Base-by-base conservation (phyloP, 2,113 vertebrate genomes). In the Manacus vitellinus region DNA sequence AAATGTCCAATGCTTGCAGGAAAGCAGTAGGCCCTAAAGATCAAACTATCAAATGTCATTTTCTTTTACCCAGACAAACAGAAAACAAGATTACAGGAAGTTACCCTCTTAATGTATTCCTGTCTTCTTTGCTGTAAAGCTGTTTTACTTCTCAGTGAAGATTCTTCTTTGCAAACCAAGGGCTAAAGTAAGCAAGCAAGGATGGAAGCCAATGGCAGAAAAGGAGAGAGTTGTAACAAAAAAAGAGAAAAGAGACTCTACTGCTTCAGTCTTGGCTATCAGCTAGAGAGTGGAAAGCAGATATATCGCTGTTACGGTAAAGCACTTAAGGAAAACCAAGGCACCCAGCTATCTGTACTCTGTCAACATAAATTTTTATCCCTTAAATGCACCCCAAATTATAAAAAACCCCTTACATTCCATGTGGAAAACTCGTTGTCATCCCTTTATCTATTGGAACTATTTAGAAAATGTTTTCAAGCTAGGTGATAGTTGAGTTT, bases 401-500 rank as follows among this genome's bases (percentile, higher is more conserved):
- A 17, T 41, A 25, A 37, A 72, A 62, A 30, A 11, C 8, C 71
- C 74, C 6, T 61, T 52, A 33, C 6, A 75, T 59, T 95, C 76
- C 65, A 65, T 8, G 35, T 74, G 75, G 89, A 96, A 97, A 97
- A 95, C 56, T 78, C 78, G 75, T 66, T 90, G 89, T 94, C 88
- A 49, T 33, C 30, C 25, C 41, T 66, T 96, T 94, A 88, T 93
- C 86, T 89, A 88, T 70, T 51, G 58, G 27, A 88, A 85, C 87
- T 74, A 74, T 24, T 87, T 24, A 66, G 59, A 95, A 93, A 49
- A 8, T n/a, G 54, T 85, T 95, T 96, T 88, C 77, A 85, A 92
- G 35, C 8, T 58, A 62, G 44, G 65, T 39, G 33, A 5, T 30
- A 65, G 25, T 2, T 87, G 39, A 55, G 37, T 33, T 71, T 54